Evolutionary conservation across 2,797 vertebrate species (phyloP).

Genomic region (Microtus obscurus): DNA sequence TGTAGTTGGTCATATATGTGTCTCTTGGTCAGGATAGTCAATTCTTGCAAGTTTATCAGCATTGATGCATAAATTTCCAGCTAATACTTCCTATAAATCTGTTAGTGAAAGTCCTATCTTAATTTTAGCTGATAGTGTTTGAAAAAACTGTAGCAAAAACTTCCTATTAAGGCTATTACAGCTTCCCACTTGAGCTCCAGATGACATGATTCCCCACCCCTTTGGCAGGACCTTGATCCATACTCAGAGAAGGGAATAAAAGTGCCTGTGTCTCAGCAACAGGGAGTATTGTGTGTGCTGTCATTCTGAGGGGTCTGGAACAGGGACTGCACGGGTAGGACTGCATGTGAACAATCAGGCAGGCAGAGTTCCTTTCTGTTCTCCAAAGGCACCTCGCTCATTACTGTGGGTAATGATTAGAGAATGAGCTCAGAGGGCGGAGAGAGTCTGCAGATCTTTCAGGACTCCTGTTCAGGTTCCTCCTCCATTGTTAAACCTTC

Average conservation of each 20-base stretch:
- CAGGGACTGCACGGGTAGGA: neutral
- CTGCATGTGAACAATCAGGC: slow-evolving; percentile 25
- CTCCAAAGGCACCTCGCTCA: slow-evolving; percentile 2
- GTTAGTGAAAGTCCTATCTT: slow-evolving; percentile 22
- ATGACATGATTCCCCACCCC: neutral
- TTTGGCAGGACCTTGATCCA: neutral
- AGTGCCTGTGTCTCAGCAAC: neutral
- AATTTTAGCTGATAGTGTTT: slow-evolving; percentile 30
- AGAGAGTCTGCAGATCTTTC: slow-evolving; percentile 46
- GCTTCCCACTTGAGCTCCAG: neutral
- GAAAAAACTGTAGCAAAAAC: neutral
- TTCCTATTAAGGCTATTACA: neutral
- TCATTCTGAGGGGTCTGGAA: neutral
- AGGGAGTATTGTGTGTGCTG: slow-evolving; percentile 6
- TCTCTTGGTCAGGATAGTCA: neutral
- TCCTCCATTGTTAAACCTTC: slow-evolving; percentile 63
- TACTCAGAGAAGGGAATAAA: neutral
- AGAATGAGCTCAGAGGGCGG: slow-evolving; percentile 50
- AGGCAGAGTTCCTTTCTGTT: slow-evolving; percentile 50
- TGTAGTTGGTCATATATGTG: neutral
- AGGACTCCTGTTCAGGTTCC: slow-evolving; percentile 22
- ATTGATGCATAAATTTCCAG: slow-evolving; percentile 17
- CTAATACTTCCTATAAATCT: neutral
- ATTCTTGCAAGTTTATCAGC: slow-evolving; percentile 12
- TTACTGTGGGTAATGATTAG: slow-evolving; percentile 66